Percentiles rank a stretch among this genome's conserved stretches.
Conservation (phyloP, 2,113 vertebrate species). For the Pandion haliaetus region DNA sequence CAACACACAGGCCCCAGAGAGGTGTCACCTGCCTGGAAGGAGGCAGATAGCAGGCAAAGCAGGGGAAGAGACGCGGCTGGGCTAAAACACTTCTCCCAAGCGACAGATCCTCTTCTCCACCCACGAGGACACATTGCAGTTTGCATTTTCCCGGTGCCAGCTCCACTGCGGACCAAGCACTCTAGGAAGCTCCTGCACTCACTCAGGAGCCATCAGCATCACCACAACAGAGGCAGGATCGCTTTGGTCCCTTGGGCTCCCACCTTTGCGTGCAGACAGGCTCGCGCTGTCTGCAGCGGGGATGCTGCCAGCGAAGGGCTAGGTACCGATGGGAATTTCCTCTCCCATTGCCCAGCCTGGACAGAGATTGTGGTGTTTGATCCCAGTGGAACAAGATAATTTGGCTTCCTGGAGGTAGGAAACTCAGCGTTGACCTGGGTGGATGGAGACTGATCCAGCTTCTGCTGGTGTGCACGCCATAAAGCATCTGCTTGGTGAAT, state of each 20-base stretch:
- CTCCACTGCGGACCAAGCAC: rapidly evolving
- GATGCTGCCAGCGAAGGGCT: neutral
- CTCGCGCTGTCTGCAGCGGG: neutral
- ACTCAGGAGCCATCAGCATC: neutral
- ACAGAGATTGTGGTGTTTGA: neutral
- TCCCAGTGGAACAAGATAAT: neutral
- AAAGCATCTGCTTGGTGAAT: neutral
- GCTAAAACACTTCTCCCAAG: neutral
- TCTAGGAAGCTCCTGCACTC: neutral
- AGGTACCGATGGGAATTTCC: neutral
- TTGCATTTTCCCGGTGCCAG: neutral
- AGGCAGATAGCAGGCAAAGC: neutral
- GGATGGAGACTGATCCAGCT: neutral
- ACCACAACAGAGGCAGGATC: neutral
- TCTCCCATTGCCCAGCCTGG: neutral
- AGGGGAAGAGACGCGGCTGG: neutral
- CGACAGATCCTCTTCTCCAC: neutral
- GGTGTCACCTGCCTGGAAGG: neutral
- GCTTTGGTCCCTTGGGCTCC: rapidly evolving
- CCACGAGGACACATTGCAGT: neutral
- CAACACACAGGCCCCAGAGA: neutral
- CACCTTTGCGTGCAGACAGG: neutral
- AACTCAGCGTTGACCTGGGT: neutral
- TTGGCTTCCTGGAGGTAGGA: neutral
- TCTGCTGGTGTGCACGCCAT: neutral